Evolutionary conservation across 1,140 invertebrate genomes (phyloP).

Genomic region (Penaeus vannamei): DNA sequence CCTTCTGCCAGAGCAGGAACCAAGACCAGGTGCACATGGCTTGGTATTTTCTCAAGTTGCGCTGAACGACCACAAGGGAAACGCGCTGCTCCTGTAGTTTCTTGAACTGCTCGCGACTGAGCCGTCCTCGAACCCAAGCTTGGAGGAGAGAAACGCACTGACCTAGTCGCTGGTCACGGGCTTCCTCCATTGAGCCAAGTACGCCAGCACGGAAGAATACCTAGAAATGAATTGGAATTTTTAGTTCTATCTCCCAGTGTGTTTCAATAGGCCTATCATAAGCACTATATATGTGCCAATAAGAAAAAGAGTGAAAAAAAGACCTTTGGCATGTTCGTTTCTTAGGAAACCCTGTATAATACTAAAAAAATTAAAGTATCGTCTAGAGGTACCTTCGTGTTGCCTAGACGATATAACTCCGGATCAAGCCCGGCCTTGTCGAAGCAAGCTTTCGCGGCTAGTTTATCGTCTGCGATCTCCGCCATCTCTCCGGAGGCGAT

Average conservation of each 20-base stretch:
- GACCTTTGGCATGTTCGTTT: no score
- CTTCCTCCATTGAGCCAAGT: slow-evolving; percentile 97
- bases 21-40: slow-evolving; percentile 78
- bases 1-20: slow-evolving; percentile 78
- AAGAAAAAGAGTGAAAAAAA: no score
- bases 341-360: no score
- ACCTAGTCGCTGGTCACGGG: slow-evolving; percentile 94
- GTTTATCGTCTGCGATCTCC: slow-evolving; percentile 74
- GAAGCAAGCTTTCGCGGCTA: slow-evolving; percentile 82
- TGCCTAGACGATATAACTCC: slow-evolving; percentile 94
- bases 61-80: slow-evolving; percentile 77
- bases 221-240: slow-evolving; percentile 74
- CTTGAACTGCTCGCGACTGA: slow-evolving; percentile 93
- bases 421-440: slow-evolving; percentile 85
- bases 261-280: neutral
- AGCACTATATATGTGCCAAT: no score
- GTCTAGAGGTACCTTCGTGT: slow-evolving; percentile 83
- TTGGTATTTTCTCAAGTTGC: slow-evolving; percentile 79
- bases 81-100: slow-evolving; percentile 93
- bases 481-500: slow-evolving; percentile 76
- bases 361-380: no score
- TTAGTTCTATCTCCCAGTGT: neutral
- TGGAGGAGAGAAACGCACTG: slow-evolving; percentile 99
- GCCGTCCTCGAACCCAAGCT: slow-evolving; percentile 88
- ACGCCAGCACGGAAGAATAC: slow-evolving; percentile 81